Evolutionary conservation across 2,888 invertebrate species (phyloP).

Genomic region (Mythimna loreyi): DNA sequence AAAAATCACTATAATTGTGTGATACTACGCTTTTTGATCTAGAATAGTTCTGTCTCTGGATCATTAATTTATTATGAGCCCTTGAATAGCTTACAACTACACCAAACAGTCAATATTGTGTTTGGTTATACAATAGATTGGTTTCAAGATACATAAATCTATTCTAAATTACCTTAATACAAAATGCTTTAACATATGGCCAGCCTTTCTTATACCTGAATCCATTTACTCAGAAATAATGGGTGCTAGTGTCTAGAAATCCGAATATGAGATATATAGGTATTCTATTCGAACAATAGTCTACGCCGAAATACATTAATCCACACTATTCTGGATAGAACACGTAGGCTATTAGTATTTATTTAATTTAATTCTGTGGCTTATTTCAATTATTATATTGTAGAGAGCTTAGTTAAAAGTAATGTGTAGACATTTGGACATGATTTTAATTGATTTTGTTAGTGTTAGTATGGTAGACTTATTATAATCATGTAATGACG

Average conservation of each 20-base stretch:
- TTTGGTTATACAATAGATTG: too few species aligned
- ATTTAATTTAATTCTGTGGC: constrained; percentile 4
- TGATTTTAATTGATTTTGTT: not conserved
- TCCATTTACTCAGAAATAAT: constrained; percentile 27
- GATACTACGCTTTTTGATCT: too few species aligned
- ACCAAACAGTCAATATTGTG: too few species aligned
- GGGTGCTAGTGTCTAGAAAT: constrained; percentile 14
- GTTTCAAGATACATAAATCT: too few species aligned
- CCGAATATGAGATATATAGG: constrained; percentile 6
- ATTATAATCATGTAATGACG: too few species aligned
- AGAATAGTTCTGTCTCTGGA: too few species aligned
- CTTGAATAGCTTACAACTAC: too few species aligned
- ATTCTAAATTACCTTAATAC: not conserved
- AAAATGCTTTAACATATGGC: not conserved
- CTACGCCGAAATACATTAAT: constrained; percentile 36
- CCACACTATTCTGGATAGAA: constrained; percentile 12
- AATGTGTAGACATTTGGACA: not conserved
- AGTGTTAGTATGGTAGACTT: too few species aligned
- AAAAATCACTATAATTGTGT: too few species aligned
- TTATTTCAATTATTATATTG: not conserved
- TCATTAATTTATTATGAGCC: too few species aligned
- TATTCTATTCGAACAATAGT: constrained; percentile 29
- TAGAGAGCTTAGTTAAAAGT: not conserved
- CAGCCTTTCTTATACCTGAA: not conserved
- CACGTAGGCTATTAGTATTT: constrained; percentile 40